Evolutionary conservation across 2,888 invertebrate species (phyloP).

Genomic region (Sinohyriopsis cumingii): DNA sequence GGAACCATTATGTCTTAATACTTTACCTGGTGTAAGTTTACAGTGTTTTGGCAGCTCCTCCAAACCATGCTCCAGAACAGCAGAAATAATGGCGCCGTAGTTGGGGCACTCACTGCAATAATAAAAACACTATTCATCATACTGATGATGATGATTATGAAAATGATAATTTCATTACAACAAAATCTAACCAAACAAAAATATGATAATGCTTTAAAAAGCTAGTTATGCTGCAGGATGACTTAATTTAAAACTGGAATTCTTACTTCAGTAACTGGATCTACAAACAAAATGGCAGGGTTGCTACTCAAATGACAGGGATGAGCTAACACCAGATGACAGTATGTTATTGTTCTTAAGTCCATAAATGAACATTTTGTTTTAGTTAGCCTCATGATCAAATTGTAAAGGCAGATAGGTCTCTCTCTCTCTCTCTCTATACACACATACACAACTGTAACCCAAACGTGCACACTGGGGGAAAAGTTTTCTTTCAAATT

Average conservation of each 20-base stretch:
- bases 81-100: constrained; percentile 88
- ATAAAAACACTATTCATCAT: background rate
- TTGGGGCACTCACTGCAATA: constrained; percentile 91
- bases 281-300: too few species aligned
- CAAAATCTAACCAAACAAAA: background rate
- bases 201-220: background rate
- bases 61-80: constrained; percentile 84
- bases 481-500: too few species aligned
- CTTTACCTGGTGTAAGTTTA: constrained; percentile 85
- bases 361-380: too few species aligned
- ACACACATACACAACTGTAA: too few species aligned
- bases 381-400: too few species aligned
- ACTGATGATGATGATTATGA: background rate
- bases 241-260: background rate
- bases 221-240: too few species aligned
- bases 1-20: background rate
- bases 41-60: constrained; percentile 84
- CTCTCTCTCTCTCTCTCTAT: too few species aligned
- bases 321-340: too few species aligned
- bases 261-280: background rate
- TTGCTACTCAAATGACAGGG: too few species aligned
- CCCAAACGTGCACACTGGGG: too few species aligned
- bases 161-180: background rate
- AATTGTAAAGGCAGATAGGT: too few species aligned
- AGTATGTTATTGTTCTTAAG: too few species aligned